Evolutionary conservation across 1,140 invertebrate species (phyloP).

Genomic region (Zaprionus lachaisei): DNA sequence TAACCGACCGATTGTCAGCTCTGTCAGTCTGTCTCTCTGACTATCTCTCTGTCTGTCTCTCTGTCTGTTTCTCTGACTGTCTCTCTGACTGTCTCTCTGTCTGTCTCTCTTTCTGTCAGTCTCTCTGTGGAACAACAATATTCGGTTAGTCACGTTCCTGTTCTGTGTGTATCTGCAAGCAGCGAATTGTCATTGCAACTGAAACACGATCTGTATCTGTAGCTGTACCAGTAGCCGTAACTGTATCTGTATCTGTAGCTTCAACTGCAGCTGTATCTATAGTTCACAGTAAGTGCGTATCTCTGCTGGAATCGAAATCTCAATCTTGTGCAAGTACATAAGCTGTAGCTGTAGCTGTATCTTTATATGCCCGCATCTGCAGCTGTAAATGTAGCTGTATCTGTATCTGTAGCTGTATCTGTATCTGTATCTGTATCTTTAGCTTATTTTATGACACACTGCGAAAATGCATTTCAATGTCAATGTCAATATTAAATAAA

Average conservation of each 20-base stretch:
- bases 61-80: not conserved
- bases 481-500: slow-evolving; percentile 57
- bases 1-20: too few relatives aligned
- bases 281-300: slow-evolving; percentile 1
- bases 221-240: not conserved
- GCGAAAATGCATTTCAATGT: slow-evolving; percentile 66
- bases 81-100: not conserved
- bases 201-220: slow-evolving; percentile 12
- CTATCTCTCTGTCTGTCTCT: not conserved
- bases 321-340: slow-evolving; percentile 6
- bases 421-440: slow-evolving; percentile 19
- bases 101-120: not conserved
- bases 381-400: not conserved
- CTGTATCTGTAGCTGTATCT: not conserved
- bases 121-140: not conserved
- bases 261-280: slow-evolving; percentile 3
- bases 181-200: not conserved
- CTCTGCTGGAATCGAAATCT: slow-evolving; percentile 1
- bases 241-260: not conserved
- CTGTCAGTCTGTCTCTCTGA: not conserved
- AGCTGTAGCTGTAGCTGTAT: slow-evolving; percentile 9
- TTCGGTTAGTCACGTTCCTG: slow-evolving; percentile 32
- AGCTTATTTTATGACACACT: slow-evolving; percentile 47
- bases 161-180: slow-evolving; percentile 3
- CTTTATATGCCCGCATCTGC: slow-evolving; percentile 12